These are phyloP conservation scores for Chrysomallon squamiferum DNA, from an alignment of 1,140 invertebrate genomes.

Conservation along the genomic window DNA sequence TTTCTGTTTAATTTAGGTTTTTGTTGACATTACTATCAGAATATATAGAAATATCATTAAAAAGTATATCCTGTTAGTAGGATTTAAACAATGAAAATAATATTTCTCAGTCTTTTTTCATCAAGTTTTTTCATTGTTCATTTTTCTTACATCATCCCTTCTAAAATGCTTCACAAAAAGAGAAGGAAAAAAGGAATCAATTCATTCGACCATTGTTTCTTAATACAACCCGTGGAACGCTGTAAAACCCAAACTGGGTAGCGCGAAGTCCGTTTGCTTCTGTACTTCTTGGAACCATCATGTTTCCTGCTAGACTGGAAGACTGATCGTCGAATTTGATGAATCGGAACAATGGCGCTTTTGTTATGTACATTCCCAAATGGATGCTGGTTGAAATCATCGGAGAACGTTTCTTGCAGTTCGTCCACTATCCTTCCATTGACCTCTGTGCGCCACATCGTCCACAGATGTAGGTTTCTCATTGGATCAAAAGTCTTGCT, in stretches of 20 bases:
- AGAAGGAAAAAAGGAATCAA: too few species aligned
- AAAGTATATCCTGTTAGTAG: too few species aligned
- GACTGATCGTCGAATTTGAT: slow-evolving; percentile 17
- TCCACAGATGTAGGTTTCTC: slow-evolving; percentile 33
- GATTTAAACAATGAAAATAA: too few species aligned
- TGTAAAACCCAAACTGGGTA: slow-evolving; percentile 26
- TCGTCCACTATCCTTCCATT: slow-evolving; percentile 31
- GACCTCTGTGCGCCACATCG: slow-evolving; percentile 33
- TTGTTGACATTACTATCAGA: too few species aligned
- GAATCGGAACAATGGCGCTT: slow-evolving; percentile 19
- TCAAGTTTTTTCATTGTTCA: too few species aligned
- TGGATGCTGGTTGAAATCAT: slow-evolving; percentile 5
- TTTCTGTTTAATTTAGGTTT: too few species aligned
- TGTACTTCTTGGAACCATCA: slow-evolving; percentile 8
- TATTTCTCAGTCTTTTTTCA: too few species aligned
- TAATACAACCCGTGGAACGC: slow-evolving; percentile 22
- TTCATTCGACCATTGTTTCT: slow-evolving; percentile 1
- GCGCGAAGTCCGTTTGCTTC: slow-evolving; percentile 13
- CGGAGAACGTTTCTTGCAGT: slow-evolving; percentile 1
- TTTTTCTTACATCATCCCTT: too few species aligned
- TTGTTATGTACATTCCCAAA: slow-evolving; percentile 18
- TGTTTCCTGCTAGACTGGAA: background rate
- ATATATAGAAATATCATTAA: too few species aligned
- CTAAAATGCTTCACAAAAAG: too few species aligned
- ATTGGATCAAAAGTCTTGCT: slow-evolving; percentile 29